phyloP scores from a whole-genome alignment of 2,113 vertebrate genomes.

The Cyprinodon tularosa region DNA sequence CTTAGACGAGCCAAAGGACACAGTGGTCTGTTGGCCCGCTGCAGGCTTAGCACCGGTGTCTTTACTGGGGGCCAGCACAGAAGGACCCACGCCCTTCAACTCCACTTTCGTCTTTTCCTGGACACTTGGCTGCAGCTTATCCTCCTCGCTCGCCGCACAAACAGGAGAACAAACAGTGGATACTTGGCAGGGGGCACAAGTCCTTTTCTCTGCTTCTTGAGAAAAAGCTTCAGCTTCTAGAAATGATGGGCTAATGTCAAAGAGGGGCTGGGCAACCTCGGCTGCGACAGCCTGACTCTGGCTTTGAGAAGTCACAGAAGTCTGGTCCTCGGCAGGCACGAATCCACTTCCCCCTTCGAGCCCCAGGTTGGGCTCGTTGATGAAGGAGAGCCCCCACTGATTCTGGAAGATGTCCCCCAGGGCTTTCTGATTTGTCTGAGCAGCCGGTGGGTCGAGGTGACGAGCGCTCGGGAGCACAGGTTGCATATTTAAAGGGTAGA shows the following conservation, averaged over 20 bases:
- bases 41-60: slow-evolving; percentile 87
- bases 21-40: slow-evolving; percentile 86
- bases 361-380: slow-evolving; percentile 93
- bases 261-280: slow-evolving; percentile 85
- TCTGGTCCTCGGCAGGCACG: slow-evolving; percentile 78
- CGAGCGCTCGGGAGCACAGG: slow-evolving; percentile 88
- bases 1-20: slow-evolving; percentile 88
- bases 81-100: slow-evolving; percentile 83
- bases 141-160: slow-evolving; percentile 79
- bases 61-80: slow-evolving; percentile 86
- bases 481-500: slow-evolving; percentile 99
- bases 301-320: slow-evolving; percentile 86
- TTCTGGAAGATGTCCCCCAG: slow-evolving; percentile 99
- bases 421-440: slow-evolving; percentile 93
- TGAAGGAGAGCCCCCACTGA: slow-evolving; percentile 99
- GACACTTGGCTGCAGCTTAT: slow-evolving; percentile 81
- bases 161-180: slow-evolving; percentile 75
- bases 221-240: slow-evolving; percentile 86
- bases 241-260: slow-evolving; percentile 84
- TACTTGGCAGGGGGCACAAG: slow-evolving; percentile 84
- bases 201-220: slow-evolving; percentile 92
- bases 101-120: slow-evolving; percentile 84
- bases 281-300: slow-evolving; percentile 82
- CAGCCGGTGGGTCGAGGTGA: slow-evolving; percentile 87
- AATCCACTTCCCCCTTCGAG: slow-evolving; percentile 83